Percentiles rank a stretch among this genome's conserved stretches.
phyloP scores from a whole-genome alignment of 2,113 vertebrate genomes.

The Rhadina sibilatrix region DNA sequence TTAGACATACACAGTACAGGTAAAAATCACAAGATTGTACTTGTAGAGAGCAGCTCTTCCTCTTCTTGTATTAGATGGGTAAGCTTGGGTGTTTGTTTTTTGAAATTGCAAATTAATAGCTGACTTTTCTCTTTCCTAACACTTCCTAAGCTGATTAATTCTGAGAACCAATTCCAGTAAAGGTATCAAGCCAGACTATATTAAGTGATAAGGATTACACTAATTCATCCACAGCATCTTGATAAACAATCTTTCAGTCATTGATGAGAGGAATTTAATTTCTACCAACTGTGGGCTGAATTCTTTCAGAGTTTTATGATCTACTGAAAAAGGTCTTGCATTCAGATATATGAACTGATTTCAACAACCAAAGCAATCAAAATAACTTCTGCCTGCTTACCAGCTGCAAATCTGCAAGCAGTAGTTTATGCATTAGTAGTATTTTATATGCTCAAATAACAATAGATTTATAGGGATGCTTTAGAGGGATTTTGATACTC shows the following conservation, averaged over 20 bases:
- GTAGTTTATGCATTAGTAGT: not conserved
- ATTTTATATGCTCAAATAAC: not conserved
- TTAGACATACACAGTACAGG: not conserved
- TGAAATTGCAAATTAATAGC: not conserved
- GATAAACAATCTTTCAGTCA: constrained; percentile 59
- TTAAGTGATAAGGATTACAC: constrained; percentile 52
- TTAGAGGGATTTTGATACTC: not conserved
- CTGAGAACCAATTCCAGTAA: constrained; percentile 46
- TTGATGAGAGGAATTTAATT: constrained; percentile 41
- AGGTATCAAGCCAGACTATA: constrained; percentile 22
- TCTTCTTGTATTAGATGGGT: not conserved
- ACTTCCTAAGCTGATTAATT: constrained; percentile 66
- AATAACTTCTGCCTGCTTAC: not conserved
- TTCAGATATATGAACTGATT: not conserved
- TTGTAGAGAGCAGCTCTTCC: not conserved
- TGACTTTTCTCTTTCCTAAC: constrained; percentile 23
- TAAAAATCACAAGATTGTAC: not conserved
- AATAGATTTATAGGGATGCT: not conserved
- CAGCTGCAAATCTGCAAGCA: not conserved
- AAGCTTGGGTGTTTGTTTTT: not conserved
- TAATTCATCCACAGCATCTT: constrained; percentile 59
- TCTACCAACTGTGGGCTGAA: not conserved
- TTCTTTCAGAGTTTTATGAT: constrained; percentile 19
- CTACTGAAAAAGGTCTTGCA: not conserved
- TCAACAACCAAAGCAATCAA: not conserved